Evolutionary conservation across 1,140 invertebrate species (phyloP), one percentile per base, ranked within the genome.

Genomic region (Cheumatopsyche charites): DNA sequence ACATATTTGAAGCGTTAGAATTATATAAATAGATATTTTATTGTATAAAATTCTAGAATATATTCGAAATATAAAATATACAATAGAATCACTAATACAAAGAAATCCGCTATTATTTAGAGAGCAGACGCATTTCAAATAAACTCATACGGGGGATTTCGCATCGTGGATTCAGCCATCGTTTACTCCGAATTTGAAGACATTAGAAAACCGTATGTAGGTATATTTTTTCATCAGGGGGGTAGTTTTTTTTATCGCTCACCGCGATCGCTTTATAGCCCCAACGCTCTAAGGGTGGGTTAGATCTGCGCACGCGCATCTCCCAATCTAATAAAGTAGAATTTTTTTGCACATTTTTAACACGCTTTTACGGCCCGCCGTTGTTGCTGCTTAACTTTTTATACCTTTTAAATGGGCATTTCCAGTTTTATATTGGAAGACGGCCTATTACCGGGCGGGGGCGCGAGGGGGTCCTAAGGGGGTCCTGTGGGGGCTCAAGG

Each of bases 351-450:
- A 68, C 74, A 67, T 72, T 74, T 74, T 71, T 71, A 72, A 74
- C 73, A 74, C 73, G 61, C 72, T 75, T 75, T 75, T 75, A 72
- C 62, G 55, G 67, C 73, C 29, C 66, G 58, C 70, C 66, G 66
- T 73, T 75, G 71, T 73, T 70, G 68, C 71, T 72, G 74, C 74
- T 72, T 69, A 72, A 68, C 70, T 72, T 75, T 75, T 75, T 75
- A 75, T 73, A 71, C 68, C 71, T 75, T 75, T 75, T 75, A 75
- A 75, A 75, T 70, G 71, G 74, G 74, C 67, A 71, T 75, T 75
- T 72, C 41, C 61, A 62, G 70, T 75, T 75, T 72, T 72, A 75
- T 75, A 75, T 72, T 72, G 73, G 73, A 62, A 62, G 68, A 62
- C 73, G 26, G 70, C 67, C 73, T 72, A 69, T 75, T 61, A 70